These are phyloP conservation scores for Peromyscus leucopus DNA, from an alignment of 2,113 vertebrate genomes.

Conservation along the genomic window DNA sequence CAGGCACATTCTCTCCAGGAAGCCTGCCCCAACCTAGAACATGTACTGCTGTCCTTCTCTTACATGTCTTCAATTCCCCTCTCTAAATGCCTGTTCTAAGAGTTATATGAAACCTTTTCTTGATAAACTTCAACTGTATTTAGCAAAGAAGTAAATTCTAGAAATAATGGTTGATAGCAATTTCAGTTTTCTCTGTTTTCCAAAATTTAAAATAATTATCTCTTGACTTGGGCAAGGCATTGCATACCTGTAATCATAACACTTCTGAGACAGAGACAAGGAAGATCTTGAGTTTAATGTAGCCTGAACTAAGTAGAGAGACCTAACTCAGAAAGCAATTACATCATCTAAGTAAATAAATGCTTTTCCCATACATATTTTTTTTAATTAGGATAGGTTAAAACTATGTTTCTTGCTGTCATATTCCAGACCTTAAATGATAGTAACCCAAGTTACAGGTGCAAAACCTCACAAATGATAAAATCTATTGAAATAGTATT, in stretches of 20 bases:
- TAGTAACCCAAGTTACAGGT: constrained; percentile 36
- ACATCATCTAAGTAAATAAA: constrained; percentile 55
- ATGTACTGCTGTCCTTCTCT: background rate
- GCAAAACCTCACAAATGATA: background rate
- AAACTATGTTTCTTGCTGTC: constrained; percentile 41
- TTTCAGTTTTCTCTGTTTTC: constrained; percentile 70
- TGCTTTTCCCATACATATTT: constrained; percentile 24
- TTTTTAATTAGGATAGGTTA: constrained; percentile 47
- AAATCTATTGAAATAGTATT: constrained; percentile 29
- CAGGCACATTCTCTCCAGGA: background rate
- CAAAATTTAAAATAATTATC: constrained; percentile 43
- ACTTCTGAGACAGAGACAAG: background rate
- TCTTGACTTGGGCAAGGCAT: background rate
- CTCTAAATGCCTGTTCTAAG: background rate
- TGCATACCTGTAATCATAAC: background rate
- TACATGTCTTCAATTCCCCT: background rate
- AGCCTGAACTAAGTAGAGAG: background rate
- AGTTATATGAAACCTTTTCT: background rate
- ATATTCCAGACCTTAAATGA: constrained; percentile 46
- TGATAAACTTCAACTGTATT: background rate
- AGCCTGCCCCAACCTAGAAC: background rate
- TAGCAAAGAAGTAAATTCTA: background rate
- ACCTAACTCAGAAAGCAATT: background rate
- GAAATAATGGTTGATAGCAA: constrained; percentile 60
- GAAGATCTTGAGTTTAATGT: background rate